Evolutionary conservation across 2,888 invertebrate genomes (phyloP), one percentile per base, ranked within the genome.

Genomic region (Drosophila leonis): DNA sequence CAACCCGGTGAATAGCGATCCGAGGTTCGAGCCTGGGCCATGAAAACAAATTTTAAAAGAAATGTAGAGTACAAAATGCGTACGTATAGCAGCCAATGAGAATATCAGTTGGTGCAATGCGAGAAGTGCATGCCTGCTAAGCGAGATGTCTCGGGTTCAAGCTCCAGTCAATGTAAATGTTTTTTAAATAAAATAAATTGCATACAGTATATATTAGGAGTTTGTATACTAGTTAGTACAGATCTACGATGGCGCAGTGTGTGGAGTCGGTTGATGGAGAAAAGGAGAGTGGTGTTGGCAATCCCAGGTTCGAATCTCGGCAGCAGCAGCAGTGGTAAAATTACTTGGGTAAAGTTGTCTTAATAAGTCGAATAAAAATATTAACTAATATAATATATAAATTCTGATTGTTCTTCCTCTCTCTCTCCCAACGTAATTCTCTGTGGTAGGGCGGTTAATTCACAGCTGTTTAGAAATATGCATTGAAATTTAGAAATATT

Each of bases 161-260:
- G 0, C 2, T 0, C 42, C 42, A 42, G 3, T 3, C 7, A 0
- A 13, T 0, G 12, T 18, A 12, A 42, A 5, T 1, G 5, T 41
- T 42, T 20, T 42, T 20, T 42, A 42, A 42, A 20, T 42, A 13
- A 20, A 2, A 7, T 10, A 42, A 20, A 20, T 4, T 42, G 12
- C 42, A 20, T 24, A 5, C 4, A 9, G 10, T 18, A 41, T 41
- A 41, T 41, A 41, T 20, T 18, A 6, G 18, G 18, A 20, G 20
- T 42, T 42, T 20, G 42, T 0, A 20, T 7, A 2, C 0, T 0
- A 4, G 1, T 12, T 2, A 5, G 0, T 12, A 6, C 2, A 20
- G 18, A 6, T 7, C 13, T 20, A 20, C 7, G 20, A 2, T 42
- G 20, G 42, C 12, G 20, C 20, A 42, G 20, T 42, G 42, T n/a